Percentiles rank a stretch among this genome's conserved stretches.
phyloP scores from a whole-genome alignment of 2,113 vertebrate genomes.

The Chaetodon auriga region DNA sequence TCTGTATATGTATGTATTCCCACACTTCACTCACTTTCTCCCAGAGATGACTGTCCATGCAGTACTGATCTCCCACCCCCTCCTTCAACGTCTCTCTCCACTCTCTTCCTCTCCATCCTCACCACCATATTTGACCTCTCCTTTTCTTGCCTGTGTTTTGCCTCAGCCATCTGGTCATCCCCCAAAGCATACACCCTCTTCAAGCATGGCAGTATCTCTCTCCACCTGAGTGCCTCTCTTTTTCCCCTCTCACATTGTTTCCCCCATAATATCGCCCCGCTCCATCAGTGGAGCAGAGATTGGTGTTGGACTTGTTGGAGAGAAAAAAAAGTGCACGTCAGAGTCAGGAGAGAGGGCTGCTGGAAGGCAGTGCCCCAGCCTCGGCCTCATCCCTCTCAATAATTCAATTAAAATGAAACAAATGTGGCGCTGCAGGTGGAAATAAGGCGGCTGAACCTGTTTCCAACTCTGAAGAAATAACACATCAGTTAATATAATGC shows the following conservation, averaged over 20 bases:
- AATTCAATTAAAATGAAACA: conserved; percentile 75
- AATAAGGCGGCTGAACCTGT: conserved; percentile 38
- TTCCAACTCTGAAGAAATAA: conserved; percentile 45
- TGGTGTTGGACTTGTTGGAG: conserved; percentile 43
- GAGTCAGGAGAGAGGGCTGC: conserved; percentile 30
- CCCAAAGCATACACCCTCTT: conserved; percentile 76
- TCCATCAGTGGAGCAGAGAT: conserved; percentile 67
- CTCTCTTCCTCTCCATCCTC: conserved; percentile 48
- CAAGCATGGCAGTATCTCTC: conserved; percentile 71
- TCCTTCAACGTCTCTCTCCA: conserved; percentile 19
- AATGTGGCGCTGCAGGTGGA: conserved; percentile 52
- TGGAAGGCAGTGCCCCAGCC: conserved; percentile 15
- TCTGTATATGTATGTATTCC: conserved; percentile 15
- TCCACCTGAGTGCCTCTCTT: conserved; percentile 75
- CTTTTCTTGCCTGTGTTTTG: conserved; percentile 66
- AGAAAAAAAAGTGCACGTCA: background rate
- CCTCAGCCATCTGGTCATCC: conserved; percentile 77
- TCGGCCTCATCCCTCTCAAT: conserved; percentile 48
- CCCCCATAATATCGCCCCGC: conserved; percentile 62
- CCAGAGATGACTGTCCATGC: conserved; percentile 31
- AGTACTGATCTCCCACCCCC: conserved; percentile 17
- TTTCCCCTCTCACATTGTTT: conserved; percentile 70
- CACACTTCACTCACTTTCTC: conserved; percentile 21
- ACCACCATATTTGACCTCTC: conserved; percentile 69
- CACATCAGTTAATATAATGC: conserved; percentile 68